Base-by-base conservation (phyloP, 2,888 invertebrate genomes). In the Diaphora mendica region DNA sequence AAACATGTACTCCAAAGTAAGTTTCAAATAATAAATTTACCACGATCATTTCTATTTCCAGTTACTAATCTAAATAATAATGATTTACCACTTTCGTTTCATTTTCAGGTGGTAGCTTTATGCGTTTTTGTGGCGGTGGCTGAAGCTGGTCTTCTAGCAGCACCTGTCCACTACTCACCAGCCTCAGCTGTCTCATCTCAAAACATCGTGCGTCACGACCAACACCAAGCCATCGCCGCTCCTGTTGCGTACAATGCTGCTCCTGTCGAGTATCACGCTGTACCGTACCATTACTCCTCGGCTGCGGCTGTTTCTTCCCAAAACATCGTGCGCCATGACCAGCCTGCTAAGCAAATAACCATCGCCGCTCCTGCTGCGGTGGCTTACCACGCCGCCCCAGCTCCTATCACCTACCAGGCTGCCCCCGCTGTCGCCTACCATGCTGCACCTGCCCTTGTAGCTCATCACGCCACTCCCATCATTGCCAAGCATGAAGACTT, bases 121-220 rank as follows among this genome's bases (percentile, higher is more conserved):
- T 90, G 87, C 77, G 88, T 88, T 64, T 75, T 89, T 35, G 86
- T 88, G 82, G 89, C 89, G 33, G 83, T 84, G 59, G 79, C 85
- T 76, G 88, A 85, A 81, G 90, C 79, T 66, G 90, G 87, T 81
- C 84, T 88, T 23, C 77, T 90, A 76, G 78, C 90, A n/a, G 93
- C 79, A 66, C 79, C 95, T 33, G 93, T 93, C 30, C 83, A 85
- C 75, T 81, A 84, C 72, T 81, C 85, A 23, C 78, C 85, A 42
- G 86, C 82, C 33, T 76, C 78, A 9, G 84, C 85, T 33, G 87
- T 91, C 1, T 87, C 90, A 9, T 88, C 90, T 17, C 94, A 93
- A 78, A 88, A 90, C 82, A 88, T 91, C 39, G 86, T 89, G 72
- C 90, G 75, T 76, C 89, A 86, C 73, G 78, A 80, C 64, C 79